Base-by-base conservation (phyloP, 2,888 invertebrate genomes). In the Girardia tigrina region DNA sequence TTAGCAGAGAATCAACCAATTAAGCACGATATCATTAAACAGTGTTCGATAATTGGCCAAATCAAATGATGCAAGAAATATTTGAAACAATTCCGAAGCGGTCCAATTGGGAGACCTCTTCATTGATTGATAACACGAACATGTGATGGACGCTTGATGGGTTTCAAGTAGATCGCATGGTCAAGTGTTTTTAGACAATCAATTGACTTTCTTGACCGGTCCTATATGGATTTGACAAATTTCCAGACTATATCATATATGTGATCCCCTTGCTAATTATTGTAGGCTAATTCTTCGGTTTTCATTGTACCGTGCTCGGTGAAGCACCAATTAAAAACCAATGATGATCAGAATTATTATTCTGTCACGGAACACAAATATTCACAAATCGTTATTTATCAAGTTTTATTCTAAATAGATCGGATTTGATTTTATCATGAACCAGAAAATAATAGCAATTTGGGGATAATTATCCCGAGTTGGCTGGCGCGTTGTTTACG, bases 21-120 rank as follows among this genome's bases (percentile, higher is more conserved):
- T n/a, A 56, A 8, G 4, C 56, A n/a, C 56, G 56, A 12, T 56
- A 4, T 56, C 23, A 8, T 56, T 56, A 20, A n/a, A 56, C 56
- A 56, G 56, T 56, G 56, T 23, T 56, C 23, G 2, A 56, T 56
- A 56, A 56, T 56, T 56, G 56, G 56, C 56, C n/a, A 23, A n/a
- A 56, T 56, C n/a, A 2, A 56, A 56, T 56, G 56, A 56, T 8
- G 56, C 8, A 4, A 56, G 56, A 56, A 36, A 56, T 56, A 56
- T 12, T 56, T 6, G 56, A 23, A 56, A 56, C 56, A 56, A 56
- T 56, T 56, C 20, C 56, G 56, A 56, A 20, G 56, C 56, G 56
- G 56, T 56, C 56, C 56, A 56, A 56, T 56, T 56, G 56, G 56
- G 56, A 56, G n/a, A 56, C 56, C 56, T 56, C 56, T 56, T 56